phyloP scores from a whole-genome alignment of 2,113 vertebrate species.

The Oreochromis tanganicae region DNA sequence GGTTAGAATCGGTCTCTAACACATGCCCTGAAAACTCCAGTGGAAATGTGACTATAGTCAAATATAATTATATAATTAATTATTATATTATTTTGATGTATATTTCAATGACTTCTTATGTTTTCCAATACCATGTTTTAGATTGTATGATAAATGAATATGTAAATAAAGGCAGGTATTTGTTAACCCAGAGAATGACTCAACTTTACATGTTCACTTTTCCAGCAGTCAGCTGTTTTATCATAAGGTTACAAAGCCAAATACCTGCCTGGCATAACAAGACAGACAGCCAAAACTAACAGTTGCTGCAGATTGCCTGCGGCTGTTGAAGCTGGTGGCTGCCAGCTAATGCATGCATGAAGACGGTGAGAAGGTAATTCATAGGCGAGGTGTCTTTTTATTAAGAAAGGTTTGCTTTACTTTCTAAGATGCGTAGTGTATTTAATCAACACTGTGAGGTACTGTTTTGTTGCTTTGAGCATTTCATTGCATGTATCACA shows the following conservation, averaged over 20 bases:
- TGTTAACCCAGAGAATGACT: background rate
- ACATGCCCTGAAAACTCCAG: fast-evolving
- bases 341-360: background rate
- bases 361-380: background rate
- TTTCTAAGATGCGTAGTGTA: background rate
- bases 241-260: background rate
- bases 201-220: background rate
- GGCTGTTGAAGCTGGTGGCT: background rate
- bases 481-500: fast-evolving
- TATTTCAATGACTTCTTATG: background rate
- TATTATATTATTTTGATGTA: background rate
- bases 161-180: background rate
- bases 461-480: background rate
- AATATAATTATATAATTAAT: background rate
- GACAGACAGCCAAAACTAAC: background rate
- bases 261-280: background rate
- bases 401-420: background rate
- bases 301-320: background rate
- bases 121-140: background rate
- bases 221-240: background rate
- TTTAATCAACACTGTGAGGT: background rate
- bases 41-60: background rate
- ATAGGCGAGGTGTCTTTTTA: background rate
- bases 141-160: background rate
- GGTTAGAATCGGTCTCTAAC: background rate